These are phyloP conservation scores for Callaeas wilsoni DNA, from an alignment of 2,113 vertebrate genomes.

Conservation along the genomic window DNA sequence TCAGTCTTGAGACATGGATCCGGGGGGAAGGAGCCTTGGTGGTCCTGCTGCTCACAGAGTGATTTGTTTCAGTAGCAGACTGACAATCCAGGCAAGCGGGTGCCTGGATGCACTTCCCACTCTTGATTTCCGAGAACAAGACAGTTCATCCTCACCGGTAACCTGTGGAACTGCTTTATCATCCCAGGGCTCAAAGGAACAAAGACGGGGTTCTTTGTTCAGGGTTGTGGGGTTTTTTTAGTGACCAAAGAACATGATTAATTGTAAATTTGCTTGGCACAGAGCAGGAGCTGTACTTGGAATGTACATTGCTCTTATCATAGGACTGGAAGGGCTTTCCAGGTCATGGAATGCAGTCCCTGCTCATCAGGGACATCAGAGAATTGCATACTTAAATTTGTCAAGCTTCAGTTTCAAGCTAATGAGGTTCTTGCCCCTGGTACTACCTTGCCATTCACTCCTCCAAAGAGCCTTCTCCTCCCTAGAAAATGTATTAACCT, in stretches of 20 bases:
- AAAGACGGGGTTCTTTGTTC: accelerated
- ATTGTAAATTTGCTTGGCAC: neutral
- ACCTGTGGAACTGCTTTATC: neutral
- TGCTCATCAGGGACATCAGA: neutral
- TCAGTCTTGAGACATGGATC: neutral
- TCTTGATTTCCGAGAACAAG: neutral
- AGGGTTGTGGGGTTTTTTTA: neutral
- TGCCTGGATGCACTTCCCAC: neutral
- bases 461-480: neutral
- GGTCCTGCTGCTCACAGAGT: neutral
- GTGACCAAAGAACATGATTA: neutral
- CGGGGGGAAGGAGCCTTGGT: neutral
- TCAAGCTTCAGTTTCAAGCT: constrained; percentile 23
- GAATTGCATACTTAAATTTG: neutral
- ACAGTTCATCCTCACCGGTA: neutral
- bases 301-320: neutral
- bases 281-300: neutral
- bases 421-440: constrained; percentile 22
- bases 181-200: neutral
- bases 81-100: neutral
- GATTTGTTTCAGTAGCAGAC: neutral
- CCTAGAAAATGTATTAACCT: neutral
- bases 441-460: neutral
- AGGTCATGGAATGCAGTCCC: neutral
- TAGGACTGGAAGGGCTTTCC: neutral